These are phyloP conservation scores for Anagrus nilaparvatae DNA, from an alignment of 1,140 invertebrate species.

Conservation along the genomic window DNA sequence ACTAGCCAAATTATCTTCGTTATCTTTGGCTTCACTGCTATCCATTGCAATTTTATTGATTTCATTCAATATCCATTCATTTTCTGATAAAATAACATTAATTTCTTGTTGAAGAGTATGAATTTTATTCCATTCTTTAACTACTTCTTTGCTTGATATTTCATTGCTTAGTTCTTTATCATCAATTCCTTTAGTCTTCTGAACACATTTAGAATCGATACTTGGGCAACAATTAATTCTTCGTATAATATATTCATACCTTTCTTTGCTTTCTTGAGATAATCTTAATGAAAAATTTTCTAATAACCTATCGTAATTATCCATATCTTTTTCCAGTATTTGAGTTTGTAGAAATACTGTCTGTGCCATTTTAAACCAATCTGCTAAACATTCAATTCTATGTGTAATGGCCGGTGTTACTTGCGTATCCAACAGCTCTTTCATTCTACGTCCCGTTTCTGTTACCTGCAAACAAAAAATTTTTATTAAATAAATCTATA, in stretches of 20 bases:
- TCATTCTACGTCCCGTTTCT: constrained; percentile 59
- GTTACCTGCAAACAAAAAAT: constrained; percentile 29
- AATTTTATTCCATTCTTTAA: constrained; percentile 33
- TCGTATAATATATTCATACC: constrained; percentile 28
- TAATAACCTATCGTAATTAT: constrained; percentile 40
- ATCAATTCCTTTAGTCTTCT: constrained; percentile 19
- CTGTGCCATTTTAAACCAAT: constrained; percentile 79
- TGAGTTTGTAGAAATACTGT: constrained; percentile 64
- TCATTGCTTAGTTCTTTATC: constrained; percentile 6
- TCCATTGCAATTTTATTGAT: constrained; percentile 23
- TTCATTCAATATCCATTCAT: constrained; percentile 36
- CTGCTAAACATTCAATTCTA: constrained; percentile 60
- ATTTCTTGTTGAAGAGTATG: constrained; percentile 40
- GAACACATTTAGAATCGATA: no score
- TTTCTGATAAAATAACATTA: constrained; percentile 34
- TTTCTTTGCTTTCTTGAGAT: constrained; percentile 33
- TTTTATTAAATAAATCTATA: background rate
- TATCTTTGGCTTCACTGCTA: no score
- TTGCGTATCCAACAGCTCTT: constrained; percentile 53
- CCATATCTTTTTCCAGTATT: constrained; percentile 64
- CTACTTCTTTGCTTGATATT: background rate
- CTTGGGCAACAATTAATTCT: constrained; percentile 28
- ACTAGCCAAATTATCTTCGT: no score
- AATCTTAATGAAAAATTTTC: constrained; percentile 33
- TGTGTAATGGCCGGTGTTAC: constrained; percentile 55